Evolutionary conservation across 2,888 invertebrate genomes (phyloP), one percentile per base, ranked within the genome.

Genomic region (Thymelicus lineola): DNA sequence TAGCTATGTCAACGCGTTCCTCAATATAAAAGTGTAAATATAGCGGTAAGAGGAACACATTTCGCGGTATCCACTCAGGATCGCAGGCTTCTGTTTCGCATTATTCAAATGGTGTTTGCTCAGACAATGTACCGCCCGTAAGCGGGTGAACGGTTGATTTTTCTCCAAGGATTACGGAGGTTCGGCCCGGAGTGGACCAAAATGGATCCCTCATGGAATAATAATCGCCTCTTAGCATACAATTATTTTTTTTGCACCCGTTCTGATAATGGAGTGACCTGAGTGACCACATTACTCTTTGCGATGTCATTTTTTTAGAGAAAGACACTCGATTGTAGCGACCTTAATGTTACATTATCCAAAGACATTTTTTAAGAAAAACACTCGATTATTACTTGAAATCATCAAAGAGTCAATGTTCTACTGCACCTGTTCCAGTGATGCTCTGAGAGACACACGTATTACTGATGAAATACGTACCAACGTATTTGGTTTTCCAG

Each of bases 201-300:
- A 65, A 81, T 77, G 82, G 82, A 81, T 80, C 79, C 85, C 79
- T 82, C 80, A 81, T 81, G 77, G 88, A 89, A 89, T 89, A 87
- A 82, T 84, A 88, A 89, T 85, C 82, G 80, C 84, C 82, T 82
- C 81, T 86, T 87, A 84, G 78, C 82, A 84, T 82, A 86, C 86
- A 88, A 90, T 90, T 88, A 89, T 70, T 67, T 38, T 72, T 76
- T 70, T 75, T 60, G 75, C 80, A 78, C 76, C 71, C 71, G 81
- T 81, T 80, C 79, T 77, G 78, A 74, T 79, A 80, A 79, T 77
- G 78, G 77, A 74, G 71, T 71, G 75, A 87, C 28, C 42, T 12
- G 10, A 38, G 7, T 4, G 10, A 12, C 12, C 12, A 42, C 12
- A 42, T 42, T 42, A 42, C 12, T 12, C 12, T 2, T 12, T 42